Conservation (phyloP, 2,888 invertebrate species). For the Dexiosoma caninum region DNA sequence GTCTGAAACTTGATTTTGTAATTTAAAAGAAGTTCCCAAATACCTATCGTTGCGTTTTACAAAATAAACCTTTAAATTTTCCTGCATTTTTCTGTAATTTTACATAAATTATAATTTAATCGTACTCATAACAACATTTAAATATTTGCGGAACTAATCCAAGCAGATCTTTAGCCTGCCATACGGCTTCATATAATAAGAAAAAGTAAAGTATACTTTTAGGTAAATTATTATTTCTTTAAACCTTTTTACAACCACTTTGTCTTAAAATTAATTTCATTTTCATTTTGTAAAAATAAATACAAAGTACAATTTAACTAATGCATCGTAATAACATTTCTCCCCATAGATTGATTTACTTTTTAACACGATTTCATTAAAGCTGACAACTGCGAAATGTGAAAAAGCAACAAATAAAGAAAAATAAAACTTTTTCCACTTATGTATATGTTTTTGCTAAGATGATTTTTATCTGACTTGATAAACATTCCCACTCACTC, state of each 20-base stretch:
- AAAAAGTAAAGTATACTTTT: not conserved
- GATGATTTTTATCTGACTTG: not conserved
- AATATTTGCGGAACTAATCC: not conserved
- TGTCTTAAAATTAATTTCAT: slow-evolving; percentile 12
- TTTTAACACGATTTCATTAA: slow-evolving; percentile 41
- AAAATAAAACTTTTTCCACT: not conserved
- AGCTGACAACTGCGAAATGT: slow-evolving; percentile 31
- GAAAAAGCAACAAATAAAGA: too few relatives aligned
- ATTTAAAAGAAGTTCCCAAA: too few relatives aligned
- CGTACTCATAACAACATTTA: not conserved
- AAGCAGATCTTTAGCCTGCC: not conserved
- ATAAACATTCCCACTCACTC: not conserved
- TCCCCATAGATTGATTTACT: slow-evolving; percentile 40
- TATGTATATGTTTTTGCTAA: not conserved
- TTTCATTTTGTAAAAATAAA: not conserved
- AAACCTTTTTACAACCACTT: slow-evolving; percentile 12
- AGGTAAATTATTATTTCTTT: not conserved
- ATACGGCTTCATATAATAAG: not conserved
- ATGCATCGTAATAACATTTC: slow-evolving; percentile 35
- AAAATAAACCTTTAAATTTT: too few relatives aligned
- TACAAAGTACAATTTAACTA: slow-evolving; percentile 23
- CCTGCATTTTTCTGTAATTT: too few relatives aligned
- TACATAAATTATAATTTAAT: not conserved
- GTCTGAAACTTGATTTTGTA: too few relatives aligned
- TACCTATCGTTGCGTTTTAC: too few relatives aligned